These are phyloP conservation scores for Zaprionus davidi DNA, from an alignment of 1,140 invertebrate genomes.

Conservation along the genomic window DNA sequence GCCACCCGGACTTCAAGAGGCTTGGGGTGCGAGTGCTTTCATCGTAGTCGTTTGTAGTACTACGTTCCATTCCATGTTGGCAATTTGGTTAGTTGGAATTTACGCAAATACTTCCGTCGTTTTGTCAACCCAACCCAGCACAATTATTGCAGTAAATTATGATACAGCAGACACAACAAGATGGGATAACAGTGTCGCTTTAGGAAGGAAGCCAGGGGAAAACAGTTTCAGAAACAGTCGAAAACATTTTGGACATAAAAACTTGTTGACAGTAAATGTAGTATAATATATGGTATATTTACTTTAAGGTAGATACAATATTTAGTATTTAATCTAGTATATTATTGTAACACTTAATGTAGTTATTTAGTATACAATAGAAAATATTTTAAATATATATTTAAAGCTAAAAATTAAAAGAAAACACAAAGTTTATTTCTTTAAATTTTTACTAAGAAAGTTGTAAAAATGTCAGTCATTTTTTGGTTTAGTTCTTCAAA, in stretches of 20 bases:
- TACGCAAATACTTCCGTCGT: slow-evolving; percentile 23
- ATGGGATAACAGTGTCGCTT: slow-evolving; percentile 2
- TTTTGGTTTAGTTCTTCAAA: neutral
- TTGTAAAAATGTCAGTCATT: neutral
- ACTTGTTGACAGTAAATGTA: too few relatives aligned
- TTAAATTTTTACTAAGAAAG: too few relatives aligned
- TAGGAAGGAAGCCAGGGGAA: neutral
- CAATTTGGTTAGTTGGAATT: slow-evolving; percentile 30
- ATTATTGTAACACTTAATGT: too few relatives aligned
- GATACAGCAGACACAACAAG: slow-evolving; percentile 18
- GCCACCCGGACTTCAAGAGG: slow-evolving; percentile 8
- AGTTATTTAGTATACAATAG: too few relatives aligned
- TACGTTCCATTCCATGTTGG: slow-evolving; percentile 16
- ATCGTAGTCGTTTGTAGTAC: neutral
- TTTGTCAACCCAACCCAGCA: slow-evolving; percentile 27
- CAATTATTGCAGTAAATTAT: slow-evolving; percentile 39
- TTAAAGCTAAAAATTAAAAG: too few relatives aligned
- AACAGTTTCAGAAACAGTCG: neutral
- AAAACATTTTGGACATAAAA: neutral
- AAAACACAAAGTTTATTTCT: too few relatives aligned
- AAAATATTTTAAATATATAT: too few relatives aligned
- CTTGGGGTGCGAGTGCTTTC: neutral
- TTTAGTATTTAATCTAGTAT: too few relatives aligned
- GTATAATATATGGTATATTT: too few relatives aligned
- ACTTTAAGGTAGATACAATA: too few relatives aligned